Evolutionary conservation across 2,797 vertebrate genomes (phyloP).

Genomic region (Anguilla anguilla): DNA sequence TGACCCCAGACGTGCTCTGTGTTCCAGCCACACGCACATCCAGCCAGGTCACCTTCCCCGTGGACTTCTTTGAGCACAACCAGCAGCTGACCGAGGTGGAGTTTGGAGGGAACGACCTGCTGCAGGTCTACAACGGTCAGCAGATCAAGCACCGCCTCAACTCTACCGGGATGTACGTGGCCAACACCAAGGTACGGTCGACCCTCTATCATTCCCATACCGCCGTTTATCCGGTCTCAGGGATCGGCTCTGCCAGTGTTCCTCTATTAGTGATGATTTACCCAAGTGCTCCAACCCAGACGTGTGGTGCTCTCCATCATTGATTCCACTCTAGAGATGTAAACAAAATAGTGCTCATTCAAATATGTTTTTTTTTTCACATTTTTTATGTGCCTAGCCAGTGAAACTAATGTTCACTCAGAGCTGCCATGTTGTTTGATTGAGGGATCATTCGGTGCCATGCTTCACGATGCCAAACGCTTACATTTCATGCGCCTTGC

Average conservation of each 20-base stretch:
- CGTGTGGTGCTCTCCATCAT: background rate
- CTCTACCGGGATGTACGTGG: constrained; percentile 98
- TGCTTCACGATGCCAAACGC: background rate
- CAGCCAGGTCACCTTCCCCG: constrained; percentile 95
- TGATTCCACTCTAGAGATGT: background rate
- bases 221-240: background rate
- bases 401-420: background rate
- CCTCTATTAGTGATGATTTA: background rate
- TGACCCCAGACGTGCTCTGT: background rate
- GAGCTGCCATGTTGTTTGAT: background rate
- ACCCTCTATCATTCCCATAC: background rate
- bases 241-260: background rate
- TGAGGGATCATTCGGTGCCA: background rate
- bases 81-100: constrained; percentile 97
- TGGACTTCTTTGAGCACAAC: constrained; percentile 99
- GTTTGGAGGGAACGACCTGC: constrained; percentile 94
- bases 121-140: constrained; percentile 97
- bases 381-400: too few relatives aligned
- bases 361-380: too few relatives aligned
- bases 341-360: too few relatives aligned
- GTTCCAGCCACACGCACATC: constrained; percentile 87
- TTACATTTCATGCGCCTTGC: background rate
- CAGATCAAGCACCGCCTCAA: constrained; percentile 98
- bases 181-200: constrained; percentile 90
- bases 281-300: background rate